Percentiles rank a stretch among this genome's conserved stretches.
Conservation (phyloP, 2,888 invertebrate genomes). For the Pammene fasciana region DNA sequence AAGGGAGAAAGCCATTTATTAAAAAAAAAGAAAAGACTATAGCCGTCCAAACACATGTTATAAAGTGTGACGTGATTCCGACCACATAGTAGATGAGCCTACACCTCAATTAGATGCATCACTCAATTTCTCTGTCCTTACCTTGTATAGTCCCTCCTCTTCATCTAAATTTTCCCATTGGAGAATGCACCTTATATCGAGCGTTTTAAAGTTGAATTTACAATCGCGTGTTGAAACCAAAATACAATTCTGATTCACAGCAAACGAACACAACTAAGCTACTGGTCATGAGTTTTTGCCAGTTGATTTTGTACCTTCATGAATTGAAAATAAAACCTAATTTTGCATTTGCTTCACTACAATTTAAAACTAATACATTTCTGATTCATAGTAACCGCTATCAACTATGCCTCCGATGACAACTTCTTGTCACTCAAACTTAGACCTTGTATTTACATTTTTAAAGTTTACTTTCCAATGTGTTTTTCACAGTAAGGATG, state of each 20-base stretch:
- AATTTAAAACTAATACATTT: neutral
- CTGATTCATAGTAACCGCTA: neutral
- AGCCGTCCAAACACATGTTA: too few relatives aligned
- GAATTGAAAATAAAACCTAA: neutral
- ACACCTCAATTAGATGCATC: slow-evolving; percentile 11
- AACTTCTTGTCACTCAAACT: neutral
- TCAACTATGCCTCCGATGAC: neutral
- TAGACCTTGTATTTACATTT: neutral
- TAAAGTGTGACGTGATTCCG: neutral
- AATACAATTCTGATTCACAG: neutral
- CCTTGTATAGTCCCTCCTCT: neutral
- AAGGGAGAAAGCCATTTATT: too few relatives aligned
- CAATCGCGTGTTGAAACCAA: neutral
- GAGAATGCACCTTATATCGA: neutral
- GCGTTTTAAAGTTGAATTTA: neutral
- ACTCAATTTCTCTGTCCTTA: slow-evolving; percentile 15
- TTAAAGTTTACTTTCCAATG: neutral
- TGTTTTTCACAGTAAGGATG: neutral
- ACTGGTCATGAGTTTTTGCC: neutral
- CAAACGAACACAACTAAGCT: neutral
- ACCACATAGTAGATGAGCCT: neutral
- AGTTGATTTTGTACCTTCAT: neutral
- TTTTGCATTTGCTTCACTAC: neutral
- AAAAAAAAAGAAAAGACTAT: too few relatives aligned
- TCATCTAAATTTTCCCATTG: neutral